Evolutionary conservation across 2,888 invertebrate species (phyloP).

Genomic region (Eupithecia subumbrata): DNA sequence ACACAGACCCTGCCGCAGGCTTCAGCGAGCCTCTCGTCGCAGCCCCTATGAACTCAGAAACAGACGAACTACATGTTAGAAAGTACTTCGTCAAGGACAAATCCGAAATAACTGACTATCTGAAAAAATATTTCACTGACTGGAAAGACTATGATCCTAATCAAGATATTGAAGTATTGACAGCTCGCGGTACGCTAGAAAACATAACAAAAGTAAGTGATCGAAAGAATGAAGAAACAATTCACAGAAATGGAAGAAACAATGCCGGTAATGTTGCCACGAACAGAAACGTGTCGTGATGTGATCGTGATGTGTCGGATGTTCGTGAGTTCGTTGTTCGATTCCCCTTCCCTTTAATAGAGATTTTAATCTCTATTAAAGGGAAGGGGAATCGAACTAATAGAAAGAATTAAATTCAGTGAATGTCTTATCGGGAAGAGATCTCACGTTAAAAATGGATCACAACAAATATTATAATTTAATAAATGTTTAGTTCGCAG

Average conservation of each 20-base stretch:
- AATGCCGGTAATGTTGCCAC: background rate
- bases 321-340: too few species aligned
- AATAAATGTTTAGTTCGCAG: too few species aligned
- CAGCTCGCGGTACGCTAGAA: conserved; percentile 50
- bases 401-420: too few species aligned
- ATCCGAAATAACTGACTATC: conserved; percentile 53
- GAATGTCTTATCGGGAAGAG: too few species aligned
- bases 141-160: conserved; percentile 47
- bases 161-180: conserved; percentile 47
- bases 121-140: conserved; percentile 56
- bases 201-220: background rate
- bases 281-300: too few species aligned
- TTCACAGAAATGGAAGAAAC: background rate
- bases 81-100: conserved; percentile 47
- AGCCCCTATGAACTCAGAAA: background rate
- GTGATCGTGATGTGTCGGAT: too few species aligned
- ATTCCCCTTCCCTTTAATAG: too few species aligned
- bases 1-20: background rate
- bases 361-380: background rate
- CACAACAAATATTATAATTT: too few species aligned
- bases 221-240: background rate
- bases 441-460: too few species aligned
- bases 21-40: background rate
- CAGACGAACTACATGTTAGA: background rate
- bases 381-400: too few species aligned